A percentile compares a stretch with the other conserved stretches of the same genome.
Conservation (phyloP, 2,113 vertebrate species). For the Rhinopomastus cyanomelas region DNA sequence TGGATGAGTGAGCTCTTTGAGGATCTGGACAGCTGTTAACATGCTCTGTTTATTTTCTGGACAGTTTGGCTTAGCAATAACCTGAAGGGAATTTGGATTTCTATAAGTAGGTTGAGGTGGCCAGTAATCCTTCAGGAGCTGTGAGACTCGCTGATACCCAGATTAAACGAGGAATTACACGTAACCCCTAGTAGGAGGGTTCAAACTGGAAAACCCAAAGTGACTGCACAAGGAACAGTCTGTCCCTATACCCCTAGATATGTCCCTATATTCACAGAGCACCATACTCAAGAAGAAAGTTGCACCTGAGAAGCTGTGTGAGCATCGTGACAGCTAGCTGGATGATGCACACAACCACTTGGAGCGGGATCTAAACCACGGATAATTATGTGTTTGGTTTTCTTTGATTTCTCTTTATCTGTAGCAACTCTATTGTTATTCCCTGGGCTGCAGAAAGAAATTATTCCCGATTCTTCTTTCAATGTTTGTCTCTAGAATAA, state of each 20-base stretch:
- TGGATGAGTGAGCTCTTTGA: neutral
- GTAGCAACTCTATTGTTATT: slow-evolving; percentile 31
- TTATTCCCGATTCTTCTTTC: slow-evolving; percentile 37
- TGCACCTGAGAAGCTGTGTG: slow-evolving; percentile 1
- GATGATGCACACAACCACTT: slow-evolving; percentile 50
- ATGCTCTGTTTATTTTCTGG: slow-evolving; percentile 26
- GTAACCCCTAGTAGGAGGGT: neutral
- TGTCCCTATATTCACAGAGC: neutral
- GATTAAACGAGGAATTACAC: slow-evolving; percentile 15
- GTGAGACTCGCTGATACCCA: neutral
- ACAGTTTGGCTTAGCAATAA: neutral
- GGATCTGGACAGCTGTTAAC: neutral
- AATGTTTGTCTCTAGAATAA: neutral
- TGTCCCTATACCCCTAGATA: neutral
- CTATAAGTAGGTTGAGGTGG: slow-evolving; percentile 5
- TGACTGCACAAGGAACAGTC: neutral
- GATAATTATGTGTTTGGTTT: slow-evolving; percentile 13
- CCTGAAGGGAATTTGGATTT: neutral
- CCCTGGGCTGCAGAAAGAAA: neutral
- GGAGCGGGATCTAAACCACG: slow-evolving; percentile 31
- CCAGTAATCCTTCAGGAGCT: neutral
- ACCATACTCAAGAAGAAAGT: neutral
- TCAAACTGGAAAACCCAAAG: slow-evolving; percentile 10
- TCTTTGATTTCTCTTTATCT: slow-evolving; percentile 40
- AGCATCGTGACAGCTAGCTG: slow-evolving; percentile 35